A percentile compares a stretch with the other conserved stretches of the same genome.
Evolutionary conservation across 2,888 invertebrate genomes (phyloP).

Genomic region (Molanna angustata): DNA sequence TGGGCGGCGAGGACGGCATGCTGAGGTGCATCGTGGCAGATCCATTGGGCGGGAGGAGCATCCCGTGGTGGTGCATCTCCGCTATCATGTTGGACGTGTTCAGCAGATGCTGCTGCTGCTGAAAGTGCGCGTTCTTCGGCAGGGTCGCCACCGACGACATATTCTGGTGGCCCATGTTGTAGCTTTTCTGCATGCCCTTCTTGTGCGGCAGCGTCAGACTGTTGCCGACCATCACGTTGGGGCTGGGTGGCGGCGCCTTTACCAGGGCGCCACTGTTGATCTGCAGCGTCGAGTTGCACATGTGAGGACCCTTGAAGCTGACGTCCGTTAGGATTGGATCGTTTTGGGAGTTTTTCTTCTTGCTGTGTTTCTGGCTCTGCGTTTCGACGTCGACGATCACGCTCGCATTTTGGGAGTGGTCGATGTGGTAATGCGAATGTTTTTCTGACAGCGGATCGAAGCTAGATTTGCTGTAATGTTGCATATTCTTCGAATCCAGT

Average conservation of each 20-base stretch:
- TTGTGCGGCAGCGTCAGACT: slow-evolving; percentile 49
- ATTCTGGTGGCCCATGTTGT: slow-evolving; percentile 48
- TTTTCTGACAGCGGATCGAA: slow-evolving; percentile 76
- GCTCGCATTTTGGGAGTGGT: slow-evolving; percentile 74
- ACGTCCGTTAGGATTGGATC: slow-evolving; percentile 55
- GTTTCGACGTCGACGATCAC: slow-evolving; percentile 80
- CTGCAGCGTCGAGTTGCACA: slow-evolving; percentile 45
- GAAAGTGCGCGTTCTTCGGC: slow-evolving; percentile 51
- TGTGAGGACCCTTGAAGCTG: slow-evolving; percentile 57
- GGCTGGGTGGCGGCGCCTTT: slow-evolving; percentile 60
- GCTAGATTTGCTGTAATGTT: slow-evolving; percentile 67
- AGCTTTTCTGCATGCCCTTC: slow-evolving; percentile 52
- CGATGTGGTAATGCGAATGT: slow-evolving; percentile 76
- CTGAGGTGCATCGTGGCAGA: slow-evolving; percentile 55
- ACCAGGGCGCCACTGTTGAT: slow-evolving; percentile 48
- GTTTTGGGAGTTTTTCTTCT: slow-evolving; percentile 47
- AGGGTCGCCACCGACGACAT: slow-evolving; percentile 55
- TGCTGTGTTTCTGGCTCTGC: slow-evolving; percentile 53
- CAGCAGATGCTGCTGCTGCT: slow-evolving; percentile 48
- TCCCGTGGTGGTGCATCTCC: slow-evolving; percentile 58
- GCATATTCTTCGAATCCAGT: slow-evolving; percentile 70
- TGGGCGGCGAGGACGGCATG: slow-evolving; percentile 57
- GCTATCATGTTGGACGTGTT: slow-evolving; percentile 49
- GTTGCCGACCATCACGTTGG: slow-evolving; percentile 51
- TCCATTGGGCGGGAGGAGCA: slow-evolving; percentile 59